Conservation (phyloP, 1,140 invertebrate species). For the Campodea augens region DNA sequence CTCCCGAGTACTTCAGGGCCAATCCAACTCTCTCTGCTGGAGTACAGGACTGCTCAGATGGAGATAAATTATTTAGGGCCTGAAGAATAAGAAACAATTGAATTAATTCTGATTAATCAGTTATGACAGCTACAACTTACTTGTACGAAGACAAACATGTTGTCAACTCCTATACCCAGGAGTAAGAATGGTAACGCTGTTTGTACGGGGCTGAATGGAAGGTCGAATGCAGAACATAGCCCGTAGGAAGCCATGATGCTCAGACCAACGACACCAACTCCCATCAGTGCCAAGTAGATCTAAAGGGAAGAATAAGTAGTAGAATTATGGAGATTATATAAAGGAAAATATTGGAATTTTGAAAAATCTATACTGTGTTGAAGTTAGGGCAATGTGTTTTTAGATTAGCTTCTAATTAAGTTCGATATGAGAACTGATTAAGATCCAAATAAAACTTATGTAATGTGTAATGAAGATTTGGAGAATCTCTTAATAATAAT, state of each 20-base stretch:
- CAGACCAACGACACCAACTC: slow-evolving; percentile 30
- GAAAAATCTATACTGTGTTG: background rate
- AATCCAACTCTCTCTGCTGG: slow-evolving; percentile 25
- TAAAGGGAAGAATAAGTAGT: slow-evolving; percentile 7
- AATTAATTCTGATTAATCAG: background rate
- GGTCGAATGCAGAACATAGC: slow-evolving; percentile 29
- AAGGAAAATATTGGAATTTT: background rate
- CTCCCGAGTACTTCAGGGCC: slow-evolving; percentile 34
- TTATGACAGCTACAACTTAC: slow-evolving; percentile 6
- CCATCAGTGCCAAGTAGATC: slow-evolving; percentile 28
- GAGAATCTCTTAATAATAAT: too few species aligned
- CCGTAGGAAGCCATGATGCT: slow-evolving; percentile 32
- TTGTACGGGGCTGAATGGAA: slow-evolving; percentile 34
- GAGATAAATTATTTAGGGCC: slow-evolving; percentile 21
- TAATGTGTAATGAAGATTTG: too few species aligned
- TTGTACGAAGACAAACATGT: slow-evolving; percentile 34
- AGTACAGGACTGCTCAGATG: slow-evolving; percentile 19
- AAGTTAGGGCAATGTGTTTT: background rate
- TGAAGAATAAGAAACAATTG: slow-evolving; percentile 8
- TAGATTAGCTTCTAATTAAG: too few species aligned
- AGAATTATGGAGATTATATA: background rate
- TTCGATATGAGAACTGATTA: too few species aligned
- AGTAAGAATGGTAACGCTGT: slow-evolving; percentile 35
- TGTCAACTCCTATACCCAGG: slow-evolving; percentile 32
- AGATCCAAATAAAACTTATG: too few species aligned